Evolutionary conservation across 1,140 invertebrate genomes (phyloP), one percentile per base, ranked within the genome.

Genomic region (Matsumurasca onukii): DNA sequence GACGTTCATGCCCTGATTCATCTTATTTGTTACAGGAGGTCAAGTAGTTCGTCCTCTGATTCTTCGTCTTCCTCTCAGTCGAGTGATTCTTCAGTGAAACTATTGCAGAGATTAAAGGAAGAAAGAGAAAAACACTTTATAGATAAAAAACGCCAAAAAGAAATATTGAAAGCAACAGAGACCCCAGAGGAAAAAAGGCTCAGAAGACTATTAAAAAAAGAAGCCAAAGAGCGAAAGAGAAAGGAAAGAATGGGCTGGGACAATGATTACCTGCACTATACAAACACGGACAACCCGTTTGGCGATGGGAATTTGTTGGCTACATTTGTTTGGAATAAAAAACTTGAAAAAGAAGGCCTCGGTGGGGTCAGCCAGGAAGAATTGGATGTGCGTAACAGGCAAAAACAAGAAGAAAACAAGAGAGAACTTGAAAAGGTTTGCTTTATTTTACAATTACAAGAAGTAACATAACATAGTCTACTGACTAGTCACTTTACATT

Each of bases 211-310:
- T 84, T 84, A 55, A 98, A 98, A 74, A 98, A 98, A 62, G 89
- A 96, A 79, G 88, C 87, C 0, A 99, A 99, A 78, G 95, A 98
- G 80, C 82, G 91, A 24, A 91, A 90, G 69, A 80, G 92, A 1
- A 92, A 95, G 71, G 89, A 95, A 79, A 80, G 92, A 71, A 97
- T 97, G 93, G 95, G 95, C 1, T 98, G 94, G 95, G 94, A 97
- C 80, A 93, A 93, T 73, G 95, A 98, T 78, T 96, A 97, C 78
- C 83, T 94, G 24, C 94, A 95, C 74, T 99, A 99, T 76, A 98
- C 97, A 13, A 98, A 99, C 80, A 91, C 91, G 25, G 97, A 99
- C 78, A 99, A 99, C 83, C 98, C 98, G 0, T 99, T 99, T 82
- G 97, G 98, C 1, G 98, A 99, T 85, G 92, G 91, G 13, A 94